Evolutionary conservation across 2,888 invertebrate genomes (phyloP).

Genomic region (Rhagonycha lutea): DNA sequence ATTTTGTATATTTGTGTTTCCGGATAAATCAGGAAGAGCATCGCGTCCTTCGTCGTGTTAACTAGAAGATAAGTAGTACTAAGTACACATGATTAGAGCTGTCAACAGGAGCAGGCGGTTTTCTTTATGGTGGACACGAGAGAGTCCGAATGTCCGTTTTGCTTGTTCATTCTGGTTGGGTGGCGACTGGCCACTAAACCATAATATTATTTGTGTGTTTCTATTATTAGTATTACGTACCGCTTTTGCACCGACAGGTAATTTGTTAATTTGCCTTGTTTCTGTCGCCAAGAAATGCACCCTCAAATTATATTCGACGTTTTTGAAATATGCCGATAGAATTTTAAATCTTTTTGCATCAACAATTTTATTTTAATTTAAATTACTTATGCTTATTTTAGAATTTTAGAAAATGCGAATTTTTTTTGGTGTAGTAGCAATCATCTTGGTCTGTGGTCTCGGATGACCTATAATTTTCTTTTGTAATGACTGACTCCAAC

Average conservation of each 20-base stretch:
- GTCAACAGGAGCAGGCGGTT: conserved; percentile 33
- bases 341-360: not conserved
- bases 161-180: conserved; percentile 32
- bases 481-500: conserved; percentile 25
- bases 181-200: conserved; percentile 29
- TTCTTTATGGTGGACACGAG: conserved; percentile 25
- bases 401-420: conserved; percentile 24
- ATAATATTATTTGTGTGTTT: conserved; percentile 21
- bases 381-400: conserved; percentile 8
- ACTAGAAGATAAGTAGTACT: conserved; percentile 35
- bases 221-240: conserved; percentile 33
- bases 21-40: conserved; percentile 15
- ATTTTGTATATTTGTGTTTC: conserved; percentile 11
- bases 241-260: conserved; percentile 29
- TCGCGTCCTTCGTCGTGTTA: conserved; percentile 26
- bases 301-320: conserved; percentile 18
- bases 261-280: conserved; percentile 36
- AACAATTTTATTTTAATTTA: conserved; percentile 1
- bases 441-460: conserved; percentile 29
- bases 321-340: conserved; percentile 16
- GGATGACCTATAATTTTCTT: conserved; percentile 27
- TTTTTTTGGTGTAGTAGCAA: conserved; percentile 18
- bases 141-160: conserved; percentile 22
- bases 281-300: conserved; percentile 21
- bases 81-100: conserved; percentile 36